Base-by-base conservation (phyloP, 53 echinoderm and acorn worm genomes). In the Luidia sarsii region DNA sequence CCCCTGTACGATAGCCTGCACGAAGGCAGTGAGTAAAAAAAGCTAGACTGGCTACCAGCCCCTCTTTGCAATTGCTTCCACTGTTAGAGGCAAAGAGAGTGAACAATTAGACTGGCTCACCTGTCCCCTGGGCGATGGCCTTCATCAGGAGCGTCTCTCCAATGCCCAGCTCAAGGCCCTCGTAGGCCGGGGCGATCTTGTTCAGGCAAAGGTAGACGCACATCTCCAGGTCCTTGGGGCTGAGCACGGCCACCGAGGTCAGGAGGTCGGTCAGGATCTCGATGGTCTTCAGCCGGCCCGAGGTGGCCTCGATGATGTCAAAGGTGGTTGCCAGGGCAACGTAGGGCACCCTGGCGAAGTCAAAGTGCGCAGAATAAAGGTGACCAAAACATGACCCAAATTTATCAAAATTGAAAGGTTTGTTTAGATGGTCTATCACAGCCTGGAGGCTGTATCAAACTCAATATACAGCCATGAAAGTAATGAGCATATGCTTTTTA, bases 131-230 rank as follows among this genome's bases (percentile, higher is more conserved):
- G 1, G 93, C 90, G 4, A 97, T 94, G 20, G 97, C 93, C 66
- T 93, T 97, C 86, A 97, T 94, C 10, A 97, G 81, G 2, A 94
- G 34, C 0, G 93, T 86, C 28, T 97, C 97, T 25, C 97, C 97
- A 33, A 97, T 90, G 10, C 93, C 93, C 2, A 97, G 65, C 84
- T 97, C 97, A 41, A 91, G 59, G 18, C 97, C 97, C 64, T 97
- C 97, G 52, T 97, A 97, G 7, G 97, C 97, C 34, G 97, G 97
- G 13, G 97, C 97, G 9, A 93, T 81, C 80, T 93, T 97, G 57
- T 97, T 97, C 4, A 97, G 87, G 57, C 97, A 97, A 34, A 97
- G 67, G 63, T 97, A 97, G 31, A 97, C 73, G 37, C 93, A 97
- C 65, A 72, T 62, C 37, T 86, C 66, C 0, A 93, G 68, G 39